Evolutionary conservation across 2,797 vertebrate genomes (phyloP).

Genomic region (Phoebastria nigripes): DNA sequence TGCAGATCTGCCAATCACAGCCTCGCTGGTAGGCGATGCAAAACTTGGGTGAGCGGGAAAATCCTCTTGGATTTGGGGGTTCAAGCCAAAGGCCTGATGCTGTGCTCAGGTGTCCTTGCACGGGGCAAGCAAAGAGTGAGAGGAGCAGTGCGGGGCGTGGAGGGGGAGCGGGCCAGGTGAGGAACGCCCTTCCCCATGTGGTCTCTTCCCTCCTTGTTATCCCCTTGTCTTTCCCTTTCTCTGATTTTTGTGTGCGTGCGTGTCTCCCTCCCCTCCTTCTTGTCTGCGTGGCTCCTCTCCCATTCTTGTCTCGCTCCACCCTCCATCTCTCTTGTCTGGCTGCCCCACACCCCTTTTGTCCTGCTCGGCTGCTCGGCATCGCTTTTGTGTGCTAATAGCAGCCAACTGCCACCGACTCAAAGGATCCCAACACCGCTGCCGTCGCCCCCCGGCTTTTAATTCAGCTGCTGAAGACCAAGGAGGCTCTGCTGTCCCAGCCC

Average conservation of each 20-base stretch:
- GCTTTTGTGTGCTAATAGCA: conserved; percentile 46
- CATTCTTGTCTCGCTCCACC: conserved; percentile 29
- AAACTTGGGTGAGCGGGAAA: neutral
- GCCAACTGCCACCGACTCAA: neutral
- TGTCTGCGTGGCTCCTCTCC: conserved; percentile 1
- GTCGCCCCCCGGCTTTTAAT: neutral
- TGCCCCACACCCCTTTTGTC: conserved; percentile 39
- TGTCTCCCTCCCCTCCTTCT: conserved; percentile 1
- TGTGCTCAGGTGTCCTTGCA: neutral
- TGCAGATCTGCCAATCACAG: accelerated
- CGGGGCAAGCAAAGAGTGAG: neutral
- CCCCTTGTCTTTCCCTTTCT: neutral
- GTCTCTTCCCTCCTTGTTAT: conserved; percentile 45
- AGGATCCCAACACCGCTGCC: neutral
- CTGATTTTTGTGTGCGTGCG: neutral
- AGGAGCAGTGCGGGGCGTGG: accelerated
- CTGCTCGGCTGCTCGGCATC: neutral
- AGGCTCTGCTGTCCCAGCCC: neutral
- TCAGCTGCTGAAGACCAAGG: neutral
- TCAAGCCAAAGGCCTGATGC: neutral
- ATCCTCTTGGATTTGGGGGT: neutral
- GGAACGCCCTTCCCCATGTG: neutral
- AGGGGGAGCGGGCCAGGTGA: neutral
- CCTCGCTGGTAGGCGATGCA: accelerated
- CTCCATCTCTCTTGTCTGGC: neutral